These are phyloP conservation scores for Propsilocerus akamusi DNA, from an alignment of 1,140 invertebrate genomes.

Conservation along the genomic window DNA sequence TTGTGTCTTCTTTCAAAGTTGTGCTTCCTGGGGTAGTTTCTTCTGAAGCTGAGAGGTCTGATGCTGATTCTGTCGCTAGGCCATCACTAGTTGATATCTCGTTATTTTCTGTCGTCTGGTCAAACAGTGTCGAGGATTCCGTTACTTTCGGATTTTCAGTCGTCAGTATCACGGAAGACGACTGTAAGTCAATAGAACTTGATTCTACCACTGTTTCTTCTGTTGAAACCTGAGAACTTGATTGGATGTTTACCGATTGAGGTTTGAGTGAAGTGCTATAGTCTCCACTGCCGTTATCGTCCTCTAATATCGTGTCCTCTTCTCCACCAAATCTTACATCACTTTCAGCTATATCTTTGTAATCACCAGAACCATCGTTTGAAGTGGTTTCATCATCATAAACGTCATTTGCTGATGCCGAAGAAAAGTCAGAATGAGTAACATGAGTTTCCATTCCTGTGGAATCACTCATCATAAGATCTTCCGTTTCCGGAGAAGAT, in stretches of 20 bases:
- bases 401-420: not conserved
- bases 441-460: slow-evolving; percentile 9
- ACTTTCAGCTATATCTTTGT: not conserved
- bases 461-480: slow-evolving; percentile 41
- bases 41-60: not conserved
- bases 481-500: slow-evolving; percentile 25
- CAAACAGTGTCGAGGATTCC: not conserved
- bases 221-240: slow-evolving; percentile 19
- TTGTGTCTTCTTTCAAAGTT: slow-evolving; percentile 7
- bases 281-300: slow-evolving; percentile 8
- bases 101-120: not conserved
- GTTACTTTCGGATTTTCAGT: no score
- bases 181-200: no score
- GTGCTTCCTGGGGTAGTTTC: slow-evolving; percentile 1
- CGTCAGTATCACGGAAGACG: no score
- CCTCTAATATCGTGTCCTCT: slow-evolving; percentile 3
- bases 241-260: slow-evolving; percentile 11
- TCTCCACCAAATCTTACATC: slow-evolving; percentile 9
- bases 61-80: not conserved
- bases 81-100: not conserved
- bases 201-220: slow-evolving; percentile 6
- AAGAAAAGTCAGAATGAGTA: not conserved
- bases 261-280: not conserved
- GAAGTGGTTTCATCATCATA: slow-evolving; percentile 2
- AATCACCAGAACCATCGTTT: slow-evolving; percentile 11